Base-by-base conservation (phyloP, 2,888 invertebrate species). In the Bembecia ichneumoniformis region DNA sequence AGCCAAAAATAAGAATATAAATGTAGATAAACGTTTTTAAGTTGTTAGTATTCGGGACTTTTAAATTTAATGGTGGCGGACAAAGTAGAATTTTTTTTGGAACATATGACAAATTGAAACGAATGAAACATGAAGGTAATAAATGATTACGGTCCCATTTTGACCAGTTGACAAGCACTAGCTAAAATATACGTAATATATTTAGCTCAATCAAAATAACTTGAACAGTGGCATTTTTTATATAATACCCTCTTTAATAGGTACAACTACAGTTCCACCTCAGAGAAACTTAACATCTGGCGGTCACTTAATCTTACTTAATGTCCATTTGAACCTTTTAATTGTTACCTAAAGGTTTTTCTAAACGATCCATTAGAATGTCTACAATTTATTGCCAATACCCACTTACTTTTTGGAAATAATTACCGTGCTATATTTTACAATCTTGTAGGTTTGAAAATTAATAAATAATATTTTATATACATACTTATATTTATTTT, bases 301-400 rank as follows among this genome's bases (percentile, higher is more conserved):
- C 53, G 58, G 50, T 52, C 66, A 60, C 61, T 79, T 64, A 70
- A 74, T 79, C 75, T 73, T 64, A 49, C 51, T 50, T 68, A 76
- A 76, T 70, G 71, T 62, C 68, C 64, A 58, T 60, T 57, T 57
- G 58, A 65, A 61, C 63, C 57, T 54, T 68, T 67, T 76, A 74
- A 77, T 75, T 70, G 66, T 57, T 17, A 53, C 55, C 57, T 35
- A 44, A 47, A 47, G 58, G 56, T 51, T 60, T 63, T 57, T 52
- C 58, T 50, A 52, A 53, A 57, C 49, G 59, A 68, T 71, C 66
- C 65, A 72, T 74, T 64, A 62, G 57, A 54, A 52, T 49, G 43
- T 60, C 58, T 46, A 58, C 60, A 15, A 62, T 66, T 66, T 52
- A 56, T 58, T 58, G 57, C 57, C 59, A 55, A 57, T 58, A 54